Percentiles rank a stretch among this genome's conserved stretches.
phyloP scores from a whole-genome alignment of 2,797 vertebrate species.

The Gymnothorax javanicus region DNA sequence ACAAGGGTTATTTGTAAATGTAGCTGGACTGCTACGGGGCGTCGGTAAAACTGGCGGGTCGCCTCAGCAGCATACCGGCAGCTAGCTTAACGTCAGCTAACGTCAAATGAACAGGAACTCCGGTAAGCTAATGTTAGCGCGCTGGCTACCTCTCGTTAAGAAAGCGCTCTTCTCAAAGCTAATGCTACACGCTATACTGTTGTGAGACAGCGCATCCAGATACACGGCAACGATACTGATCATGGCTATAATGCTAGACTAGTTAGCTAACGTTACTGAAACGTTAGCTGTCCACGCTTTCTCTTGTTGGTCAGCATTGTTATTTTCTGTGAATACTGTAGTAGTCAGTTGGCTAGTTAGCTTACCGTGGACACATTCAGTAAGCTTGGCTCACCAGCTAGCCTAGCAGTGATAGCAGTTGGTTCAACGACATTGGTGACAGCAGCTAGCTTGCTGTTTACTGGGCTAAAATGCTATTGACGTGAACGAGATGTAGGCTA shows the following conservation, averaged over 20 bases:
- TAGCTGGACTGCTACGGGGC: neutral
- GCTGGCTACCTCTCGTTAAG: neutral
- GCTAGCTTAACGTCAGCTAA: neutral
- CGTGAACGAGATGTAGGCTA: no score
- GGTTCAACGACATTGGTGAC: no score
- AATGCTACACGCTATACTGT: neutral
- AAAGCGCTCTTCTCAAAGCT: neutral
- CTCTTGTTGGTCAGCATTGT: neutral
- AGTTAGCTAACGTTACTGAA: neutral
- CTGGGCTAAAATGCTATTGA: no score
- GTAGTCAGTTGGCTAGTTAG: neutral
- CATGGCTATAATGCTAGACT: neutral
- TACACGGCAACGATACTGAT: neutral
- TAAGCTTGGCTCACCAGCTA: neutral
- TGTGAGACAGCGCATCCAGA: neutral
- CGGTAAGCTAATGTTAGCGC: slow-evolving; percentile 16
- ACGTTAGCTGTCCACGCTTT: neutral
- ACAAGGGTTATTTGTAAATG: neutral
- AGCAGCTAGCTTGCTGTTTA: no score
- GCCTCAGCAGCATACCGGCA: slow-evolving; percentile 7
- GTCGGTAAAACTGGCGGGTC: slow-evolving; percentile 15
- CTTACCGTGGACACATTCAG: neutral
- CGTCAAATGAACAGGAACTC: neutral
- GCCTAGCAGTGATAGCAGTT: no score
- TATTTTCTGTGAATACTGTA: neutral